Base-by-base conservation (phyloP, 2,797 vertebrate genomes). In the Thunnus albacares region DNA sequence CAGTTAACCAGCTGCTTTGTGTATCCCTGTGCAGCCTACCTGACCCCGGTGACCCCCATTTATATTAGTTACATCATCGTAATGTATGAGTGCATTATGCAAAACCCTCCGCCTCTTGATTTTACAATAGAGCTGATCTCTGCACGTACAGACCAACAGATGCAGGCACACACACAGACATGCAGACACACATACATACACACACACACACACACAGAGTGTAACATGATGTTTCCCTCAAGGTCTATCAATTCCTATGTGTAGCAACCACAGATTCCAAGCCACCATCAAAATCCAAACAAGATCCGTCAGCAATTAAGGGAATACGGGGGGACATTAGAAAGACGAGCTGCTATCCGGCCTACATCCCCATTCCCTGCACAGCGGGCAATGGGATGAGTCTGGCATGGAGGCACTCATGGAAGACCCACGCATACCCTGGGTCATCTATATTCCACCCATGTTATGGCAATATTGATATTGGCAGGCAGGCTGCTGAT, bases 401-500 rank as follows among this genome's bases (percentile, higher is more conserved):
- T 87, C 93, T 95, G 93, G 95, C 94, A 93, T 81, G 80, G 82
- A 91, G 89, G 88, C 87, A 86, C 90, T 92, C 85, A 77, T 89
- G 75, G 90, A 88, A 91, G 93, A 94, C 95, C 95, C 95, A 95
- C 95, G 83, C 94, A 92, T 91, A 95, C 95, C 92, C 93, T 91
- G 94, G 95, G 94, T 95, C 95, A 96, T 96, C 95, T 95, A 94
- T 95, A 95, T 95, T 96, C 95, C 92, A 94, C 94, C 94, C 95
- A 94, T 95, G 95, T 93, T 93, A 94, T 92, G 92, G 93, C 93
- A 95, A 95, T 96, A 96, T 96, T 95, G 96, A 95, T 96, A 96
- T 96, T 96, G 95, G 95, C 96, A 96, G 94, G 94, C 94, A 90
- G 89, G 92, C 90, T 93, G 93, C 94, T 96, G 95, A 96, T 96